These are phyloP conservation scores for Macrosteles quadrilineatus DNA, from an alignment of 1,140 invertebrate genomes.

Conservation along the genomic window DNA sequence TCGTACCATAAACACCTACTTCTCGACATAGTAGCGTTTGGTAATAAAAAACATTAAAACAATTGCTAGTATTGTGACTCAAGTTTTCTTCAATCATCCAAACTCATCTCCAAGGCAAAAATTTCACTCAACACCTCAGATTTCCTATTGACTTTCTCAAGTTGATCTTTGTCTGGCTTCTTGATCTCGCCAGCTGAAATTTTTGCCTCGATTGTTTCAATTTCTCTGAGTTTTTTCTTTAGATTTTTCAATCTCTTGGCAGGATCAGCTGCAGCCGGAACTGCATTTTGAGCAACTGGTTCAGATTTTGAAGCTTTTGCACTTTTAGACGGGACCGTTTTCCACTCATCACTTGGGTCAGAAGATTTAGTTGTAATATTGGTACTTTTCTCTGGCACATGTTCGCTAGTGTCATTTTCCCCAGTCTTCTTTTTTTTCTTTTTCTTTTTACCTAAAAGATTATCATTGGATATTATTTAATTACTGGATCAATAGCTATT, in stretches of 20 bases:
- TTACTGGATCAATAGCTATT: too few species aligned
- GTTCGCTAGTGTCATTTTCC: conserved; percentile 8
- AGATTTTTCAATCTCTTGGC: conserved; percentile 84
- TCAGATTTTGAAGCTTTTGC: conserved; percentile 25
- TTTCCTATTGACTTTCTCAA: conserved; percentile 83
- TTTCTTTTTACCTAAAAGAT: conserved; percentile 31
- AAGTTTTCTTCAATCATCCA: conserved; percentile 10
- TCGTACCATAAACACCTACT: too few species aligned
- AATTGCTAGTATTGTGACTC: too few species aligned
- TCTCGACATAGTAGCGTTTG: too few species aligned
- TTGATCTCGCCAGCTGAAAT: conserved; percentile 73
- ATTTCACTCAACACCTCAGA: conserved; percentile 72
- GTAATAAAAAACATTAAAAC: too few species aligned
- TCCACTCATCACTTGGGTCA: conserved; percentile 20
- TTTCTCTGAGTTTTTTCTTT: conserved; percentile 87
- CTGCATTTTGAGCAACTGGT: conserved; percentile 5
- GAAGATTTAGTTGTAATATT: neutral
- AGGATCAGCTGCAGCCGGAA: conserved; percentile 50
- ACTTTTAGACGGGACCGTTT: conserved; percentile 15
- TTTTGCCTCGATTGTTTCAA: conserved; percentile 82
- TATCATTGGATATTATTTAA: too few species aligned
- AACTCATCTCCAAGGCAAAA: conserved; percentile 45
- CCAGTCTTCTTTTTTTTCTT: conserved; percentile 36
- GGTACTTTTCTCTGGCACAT: neutral
- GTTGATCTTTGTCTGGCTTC: conserved; percentile 85